Evolutionary conservation across 2,888 invertebrate genomes (phyloP).

Genomic region (Epiblema foenella): DNA sequence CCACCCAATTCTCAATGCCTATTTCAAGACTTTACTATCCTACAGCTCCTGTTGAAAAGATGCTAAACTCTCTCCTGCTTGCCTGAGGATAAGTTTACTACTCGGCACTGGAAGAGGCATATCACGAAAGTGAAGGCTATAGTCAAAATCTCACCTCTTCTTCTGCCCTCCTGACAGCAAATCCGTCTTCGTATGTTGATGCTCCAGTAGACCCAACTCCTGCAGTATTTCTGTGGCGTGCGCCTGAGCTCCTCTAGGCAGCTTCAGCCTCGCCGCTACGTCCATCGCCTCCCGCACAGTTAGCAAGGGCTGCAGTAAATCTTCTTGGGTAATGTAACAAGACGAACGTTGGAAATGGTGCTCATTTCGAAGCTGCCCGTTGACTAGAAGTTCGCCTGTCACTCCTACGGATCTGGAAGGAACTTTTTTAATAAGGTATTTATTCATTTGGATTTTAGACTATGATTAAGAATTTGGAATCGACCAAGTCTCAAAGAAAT

Average conservation of each 20-base stretch:
- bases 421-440: not conserved
- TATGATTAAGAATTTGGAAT: not conserved
- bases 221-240: conserved; percentile 84
- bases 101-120: not conserved
- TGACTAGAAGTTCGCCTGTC: conserved; percentile 88
- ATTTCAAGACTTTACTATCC: too few relatives aligned
- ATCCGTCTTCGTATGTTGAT: conserved; percentile 86
- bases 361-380: conserved; percentile 86
- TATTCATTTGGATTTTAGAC: not conserved
- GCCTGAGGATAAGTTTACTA: not conserved
- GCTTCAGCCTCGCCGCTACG: conserved; percentile 90
- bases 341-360: conserved; percentile 88
- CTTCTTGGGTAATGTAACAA: conserved; percentile 93
- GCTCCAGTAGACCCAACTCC: conserved; percentile 86
- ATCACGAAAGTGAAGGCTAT: not conserved
- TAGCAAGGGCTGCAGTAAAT: conserved; percentile 89
- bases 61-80: too few relatives aligned
- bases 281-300: conserved; percentile 91
- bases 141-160: conserved; percentile 79
- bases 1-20: too few relatives aligned
- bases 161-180: conserved; percentile 91
- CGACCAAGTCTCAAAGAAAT: not conserved
- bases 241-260: conserved; percentile 80
- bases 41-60: too few relatives aligned
- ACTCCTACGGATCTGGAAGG: conserved; percentile 86